These are phyloP conservation scores for Microctonus brassicae DNA, from an alignment of 2,888 invertebrate genomes.

Conservation along the genomic window DNA sequence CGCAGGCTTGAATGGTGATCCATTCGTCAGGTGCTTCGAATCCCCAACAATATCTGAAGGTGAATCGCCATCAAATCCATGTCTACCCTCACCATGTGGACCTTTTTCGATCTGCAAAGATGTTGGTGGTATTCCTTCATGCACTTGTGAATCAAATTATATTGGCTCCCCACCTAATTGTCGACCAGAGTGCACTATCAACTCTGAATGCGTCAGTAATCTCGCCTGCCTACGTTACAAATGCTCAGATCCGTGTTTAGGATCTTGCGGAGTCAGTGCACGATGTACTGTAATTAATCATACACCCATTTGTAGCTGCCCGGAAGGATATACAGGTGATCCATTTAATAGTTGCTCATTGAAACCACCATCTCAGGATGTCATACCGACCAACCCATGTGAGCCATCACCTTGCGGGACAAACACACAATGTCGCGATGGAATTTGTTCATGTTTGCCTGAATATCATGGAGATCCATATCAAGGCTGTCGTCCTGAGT, in stretches of 20 bases:
- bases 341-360: slow-evolving; percentile 75
- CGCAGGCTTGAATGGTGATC: slow-evolving; percentile 77
- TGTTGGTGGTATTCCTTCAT: slow-evolving; percentile 71
- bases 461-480: slow-evolving; percentile 84
- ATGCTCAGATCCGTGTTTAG: slow-evolving; percentile 86
- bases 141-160: slow-evolving; percentile 70
- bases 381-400: slow-evolving; percentile 75
- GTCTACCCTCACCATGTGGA: slow-evolving; percentile 74
- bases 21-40: slow-evolving; percentile 81
- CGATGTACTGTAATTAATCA: slow-evolving; percentile 79
- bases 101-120: slow-evolving; percentile 73
- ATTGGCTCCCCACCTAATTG: slow-evolving; percentile 75
- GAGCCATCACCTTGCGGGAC: slow-evolving; percentile 87
- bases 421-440: slow-evolving; percentile 84
- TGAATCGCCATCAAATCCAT: slow-evolving; percentile 68
- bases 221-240: slow-evolving; percentile 83
- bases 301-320: slow-evolving; percentile 81
- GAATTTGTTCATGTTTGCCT: slow-evolving; percentile 85
- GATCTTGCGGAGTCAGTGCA: slow-evolving; percentile 79
- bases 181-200: slow-evolving; percentile 79
- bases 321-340: slow-evolving; percentile 80
- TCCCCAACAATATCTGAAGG: slow-evolving; percentile 67
- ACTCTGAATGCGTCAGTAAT: slow-evolving; percentile 82
- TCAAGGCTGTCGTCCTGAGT: slow-evolving; percentile 82
- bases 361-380: slow-evolving; percentile 47